These are phyloP conservation scores for Malacoctenus gilli DNA, from an alignment of 2,797 vertebrate species.

Conservation along the genomic window DNA sequence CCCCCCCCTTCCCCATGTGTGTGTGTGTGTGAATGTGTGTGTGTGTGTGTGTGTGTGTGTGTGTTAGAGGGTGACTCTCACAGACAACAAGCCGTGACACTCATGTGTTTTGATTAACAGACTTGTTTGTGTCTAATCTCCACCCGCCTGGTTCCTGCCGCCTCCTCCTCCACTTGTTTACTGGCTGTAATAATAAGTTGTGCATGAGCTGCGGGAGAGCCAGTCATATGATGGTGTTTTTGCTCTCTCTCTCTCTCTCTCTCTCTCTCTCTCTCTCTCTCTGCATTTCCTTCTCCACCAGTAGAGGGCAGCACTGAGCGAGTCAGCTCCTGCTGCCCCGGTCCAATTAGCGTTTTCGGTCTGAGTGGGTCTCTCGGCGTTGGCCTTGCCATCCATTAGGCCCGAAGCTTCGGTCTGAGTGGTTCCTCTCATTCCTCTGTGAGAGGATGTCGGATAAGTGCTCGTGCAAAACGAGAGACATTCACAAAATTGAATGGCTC, in stretches of 20 bases:
- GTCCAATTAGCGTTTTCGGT: too few relatives aligned
- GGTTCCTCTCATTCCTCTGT: background rate
- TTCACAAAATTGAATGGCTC: too few relatives aligned
- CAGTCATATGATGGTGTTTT: slow-evolving; percentile 72
- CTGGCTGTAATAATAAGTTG: slow-evolving; percentile 63
- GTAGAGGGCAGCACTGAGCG: slow-evolving; percentile 26
- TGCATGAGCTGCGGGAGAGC: slow-evolving; percentile 63
- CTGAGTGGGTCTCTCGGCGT: too few relatives aligned
- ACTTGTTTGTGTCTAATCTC: slow-evolving; percentile 12
- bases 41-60: background rate
- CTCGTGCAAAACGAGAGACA: too few relatives aligned
- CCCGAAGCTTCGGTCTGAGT: background rate
- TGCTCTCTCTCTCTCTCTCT: slow-evolving; percentile 13
- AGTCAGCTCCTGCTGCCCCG: background rate
- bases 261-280: background rate
- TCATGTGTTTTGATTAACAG: slow-evolving; percentile 39
- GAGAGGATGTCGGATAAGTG: too few relatives aligned
- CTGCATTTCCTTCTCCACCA: slow-evolving; percentile 9
- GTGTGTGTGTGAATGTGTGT: slow-evolving; percentile 27
- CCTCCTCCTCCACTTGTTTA: slow-evolving; percentile 52
- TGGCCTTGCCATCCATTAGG: background rate
- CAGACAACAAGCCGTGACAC: slow-evolving; percentile 67
- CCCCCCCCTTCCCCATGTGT: too few relatives aligned
- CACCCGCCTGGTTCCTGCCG: background rate
- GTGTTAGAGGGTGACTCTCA: slow-evolving; percentile 61